phyloP scores from a whole-genome alignment of 2,797 vertebrate species.

The Takifugu rubripes region DNA sequence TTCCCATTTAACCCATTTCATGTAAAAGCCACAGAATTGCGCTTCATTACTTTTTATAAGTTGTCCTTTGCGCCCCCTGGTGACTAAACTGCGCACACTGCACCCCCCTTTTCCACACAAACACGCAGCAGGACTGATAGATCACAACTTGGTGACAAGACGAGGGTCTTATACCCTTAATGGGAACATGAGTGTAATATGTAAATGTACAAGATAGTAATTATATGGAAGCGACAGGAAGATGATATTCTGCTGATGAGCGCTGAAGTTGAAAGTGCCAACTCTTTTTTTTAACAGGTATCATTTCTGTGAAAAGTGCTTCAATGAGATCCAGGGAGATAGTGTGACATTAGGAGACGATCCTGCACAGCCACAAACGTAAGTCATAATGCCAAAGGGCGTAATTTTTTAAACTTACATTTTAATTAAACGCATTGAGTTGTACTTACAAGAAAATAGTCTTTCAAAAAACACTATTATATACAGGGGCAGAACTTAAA shows the following conservation, averaged over 20 bases:
- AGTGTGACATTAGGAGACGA: constrained; percentile 97
- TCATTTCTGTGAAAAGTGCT: constrained; percentile 99
- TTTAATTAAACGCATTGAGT: no score
- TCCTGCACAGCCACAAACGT: constrained; percentile 98
- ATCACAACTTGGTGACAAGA: constrained; percentile 30
- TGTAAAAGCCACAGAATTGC: constrained; percentile 23
- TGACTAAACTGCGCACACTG: constrained; percentile 58
- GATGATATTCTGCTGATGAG: not conserved
- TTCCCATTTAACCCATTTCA: constrained; percentile 27
- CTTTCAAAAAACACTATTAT: no score
- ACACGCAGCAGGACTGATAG: constrained; percentile 19
- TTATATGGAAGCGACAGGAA: not conserved
- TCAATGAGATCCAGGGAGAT: constrained; percentile 99
- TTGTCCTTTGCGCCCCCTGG: constrained; percentile 80
- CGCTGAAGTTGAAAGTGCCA: not conserved
- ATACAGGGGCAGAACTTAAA: no score
- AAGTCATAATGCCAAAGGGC: constrained; percentile 60
- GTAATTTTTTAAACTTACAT: not conserved
- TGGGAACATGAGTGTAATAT: constrained; percentile 2
- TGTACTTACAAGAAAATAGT: no score
- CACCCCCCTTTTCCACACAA: constrained; percentile 13
- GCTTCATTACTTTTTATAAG: no score
- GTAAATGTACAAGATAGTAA: not conserved
- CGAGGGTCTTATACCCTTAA: constrained; percentile 48
- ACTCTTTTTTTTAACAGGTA: constrained; percentile 81